Base-by-base conservation (phyloP, 2,113 vertebrate genomes). In the Pontoporia blainvillei region DNA sequence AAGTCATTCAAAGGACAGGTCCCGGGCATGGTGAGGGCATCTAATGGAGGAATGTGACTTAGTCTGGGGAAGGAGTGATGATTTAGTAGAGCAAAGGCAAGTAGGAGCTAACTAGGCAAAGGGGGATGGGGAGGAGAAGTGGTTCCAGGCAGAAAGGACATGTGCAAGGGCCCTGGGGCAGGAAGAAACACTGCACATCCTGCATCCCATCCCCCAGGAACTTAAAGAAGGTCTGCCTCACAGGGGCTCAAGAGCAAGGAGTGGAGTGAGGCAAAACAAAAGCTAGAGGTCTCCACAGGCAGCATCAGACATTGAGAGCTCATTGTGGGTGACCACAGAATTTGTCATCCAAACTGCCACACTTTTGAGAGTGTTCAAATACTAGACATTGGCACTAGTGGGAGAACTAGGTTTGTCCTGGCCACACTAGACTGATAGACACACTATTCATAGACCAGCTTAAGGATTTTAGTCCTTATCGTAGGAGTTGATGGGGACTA, bases 91-190 rank as follows among this genome's bases (percentile, higher is more conserved):
- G 49, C 27, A 29, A 61, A 46, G 54, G 5, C 6, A 78, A 64
- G 66, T 21, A 69, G 92, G 34, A 64, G 23, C 31, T 83, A 31
- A 49, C 1, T 6, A 54, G 36, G 52, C 18, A 34, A 72, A 61
- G 54, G 6, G 1, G 23, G 12, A 1, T 31, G 41, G 17, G 41
- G 14, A 13, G 3, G 9, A 3, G 5, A 10, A 21, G 12, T 41
- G 3, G 46, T 62, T 87, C 23, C 23, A 57, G 46, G 21, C 21
- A 72, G 27, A 59, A 36, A 78, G 29, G 84, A 36, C 39, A 66
- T 10, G 8, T 57, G 41, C 29, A 75, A n/a, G 25, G 34, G 31
- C 11, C 46, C 49, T n/a, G 18, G 49, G 34, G 67, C 64, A 85
- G 52, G 61, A 73, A 44, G 83, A 39, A 44, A 61, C 11, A 12